These are phyloP conservation scores for Coryphaenoides rupestris DNA, from an alignment of 2,113 vertebrate species.

Conservation along the genomic window DNA sequence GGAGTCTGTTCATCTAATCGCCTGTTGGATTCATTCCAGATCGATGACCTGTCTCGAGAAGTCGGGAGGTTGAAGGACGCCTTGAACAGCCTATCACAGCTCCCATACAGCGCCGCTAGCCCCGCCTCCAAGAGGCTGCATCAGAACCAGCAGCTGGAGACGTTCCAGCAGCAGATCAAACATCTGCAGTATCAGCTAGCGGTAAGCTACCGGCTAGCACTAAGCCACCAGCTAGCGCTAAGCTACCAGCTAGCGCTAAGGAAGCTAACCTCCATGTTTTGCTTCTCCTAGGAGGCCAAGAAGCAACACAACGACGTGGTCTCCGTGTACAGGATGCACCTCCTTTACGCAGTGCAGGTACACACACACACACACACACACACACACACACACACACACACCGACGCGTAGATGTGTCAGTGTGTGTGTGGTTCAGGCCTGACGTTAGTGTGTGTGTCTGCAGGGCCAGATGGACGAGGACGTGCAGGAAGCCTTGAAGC, in stretches of 20 bases:
- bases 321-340: slow-evolving; percentile 96
- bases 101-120: slow-evolving; percentile 84
- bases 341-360: slow-evolving; percentile 98
- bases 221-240: not conserved
- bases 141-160: slow-evolving; percentile 90
- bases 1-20: too few species aligned
- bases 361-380: not conserved
- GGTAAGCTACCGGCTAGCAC: too few species aligned
- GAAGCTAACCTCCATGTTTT: not conserved
- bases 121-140: slow-evolving; percentile 80
- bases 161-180: slow-evolving; percentile 89
- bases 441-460: slow-evolving; percentile 9
- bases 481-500: slow-evolving; percentile 95
- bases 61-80: slow-evolving; percentile 94
- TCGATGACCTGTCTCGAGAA: slow-evolving; percentile 90
- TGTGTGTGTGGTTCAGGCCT: not conserved
- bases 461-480: slow-evolving; percentile 99
- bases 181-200: slow-evolving; percentile 90
- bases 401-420: too few species aligned
- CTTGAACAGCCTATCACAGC: slow-evolving; percentile 94
- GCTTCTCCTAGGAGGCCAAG: slow-evolving; percentile 83
- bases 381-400: not conserved
- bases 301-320: slow-evolving; percentile 92
- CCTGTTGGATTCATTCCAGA: slow-evolving; percentile 64
- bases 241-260: not conserved